Evolutionary conservation across 2,797 vertebrate species (phyloP), one percentile per base, ranked within the genome.

Genomic region (Pterois miles): DNA sequence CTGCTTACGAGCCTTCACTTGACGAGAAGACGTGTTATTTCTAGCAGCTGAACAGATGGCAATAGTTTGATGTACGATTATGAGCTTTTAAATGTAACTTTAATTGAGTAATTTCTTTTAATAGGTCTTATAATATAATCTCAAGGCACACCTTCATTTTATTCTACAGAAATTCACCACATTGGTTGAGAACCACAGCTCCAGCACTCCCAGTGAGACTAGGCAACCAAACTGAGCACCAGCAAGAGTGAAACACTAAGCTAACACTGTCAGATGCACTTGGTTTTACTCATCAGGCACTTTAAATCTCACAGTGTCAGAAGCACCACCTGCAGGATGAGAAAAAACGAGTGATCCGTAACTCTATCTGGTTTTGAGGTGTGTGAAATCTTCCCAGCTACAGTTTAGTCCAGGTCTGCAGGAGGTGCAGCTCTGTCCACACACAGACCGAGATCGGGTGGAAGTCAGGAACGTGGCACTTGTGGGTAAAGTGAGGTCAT

Each of bases 271-370:
- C 38, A 52, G 65, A 38, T 13, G 36, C 52, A 31, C 62, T 79
- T 57, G n/a, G 65, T 71, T 85, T 71, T 9, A 25, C 76, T 70
- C 73, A 84, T 81, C 80, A 88, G 87, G 88, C 89, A 92, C 90
- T 82, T 85, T 54, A 71, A 88, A 66, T 20, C 53, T 25, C 31
- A 36, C 50, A 56, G 60, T 74, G 75, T 50, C 68, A 18, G 62
- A 82, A 83, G 81, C 78, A 81, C 64, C 76, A 65, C 22, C 58
- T 58, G 66, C 68, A 73, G 65, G 82, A 83, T 60, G 76, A 88
- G 73, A 13, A 58, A 70, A 46, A 65, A 14, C 50, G 52, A 83
- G 65, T 1, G 20, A 33, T 18, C 9, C 4, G 33, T 20, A 36
- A 10, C 3, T 27, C 10, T 1, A 34, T 64, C 27, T 43, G 46